Evolutionary conservation across 1,140 invertebrate genomes (phyloP).

Genomic region (Arion vulgaris): DNA sequence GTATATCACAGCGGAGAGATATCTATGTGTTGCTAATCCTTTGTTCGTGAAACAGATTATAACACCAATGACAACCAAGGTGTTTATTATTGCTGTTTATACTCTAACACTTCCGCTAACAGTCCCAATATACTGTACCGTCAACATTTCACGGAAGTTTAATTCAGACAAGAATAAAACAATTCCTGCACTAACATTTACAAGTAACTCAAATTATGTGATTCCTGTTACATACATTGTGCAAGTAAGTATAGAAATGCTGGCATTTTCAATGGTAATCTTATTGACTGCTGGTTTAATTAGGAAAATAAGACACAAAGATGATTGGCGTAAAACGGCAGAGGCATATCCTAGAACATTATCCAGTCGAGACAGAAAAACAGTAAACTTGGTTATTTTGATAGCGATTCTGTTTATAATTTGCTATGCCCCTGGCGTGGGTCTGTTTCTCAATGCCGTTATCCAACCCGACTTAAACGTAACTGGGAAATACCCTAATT

Average conservation of each 20-base stretch:
- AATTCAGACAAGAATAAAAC: no score
- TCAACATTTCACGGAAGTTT: neutral
- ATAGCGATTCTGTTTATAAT: neutral
- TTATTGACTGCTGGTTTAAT: neutral
- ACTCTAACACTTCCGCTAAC: neutral
- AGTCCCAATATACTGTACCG: neutral
- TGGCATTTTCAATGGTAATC: neutral
- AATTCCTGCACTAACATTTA: neutral
- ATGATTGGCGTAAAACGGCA: neutral
- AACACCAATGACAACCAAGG: neutral
- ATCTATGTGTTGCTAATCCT: neutral
- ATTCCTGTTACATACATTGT: neutral
- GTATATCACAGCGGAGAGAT: slow-evolving; percentile 10
- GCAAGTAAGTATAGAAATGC: neutral
- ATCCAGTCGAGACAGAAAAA: neutral
- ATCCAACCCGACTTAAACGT: neutral
- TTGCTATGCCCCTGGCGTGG: neutral
- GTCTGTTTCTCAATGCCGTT: neutral
- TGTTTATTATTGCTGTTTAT: neutral
- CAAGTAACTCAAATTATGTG: no score
- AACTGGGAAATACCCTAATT: neutral
- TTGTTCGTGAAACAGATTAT: neutral
- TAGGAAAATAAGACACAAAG: neutral
- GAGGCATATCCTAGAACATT: neutral
- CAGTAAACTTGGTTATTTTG: neutral